Evolutionary conservation across 2,888 invertebrate species (phyloP), one percentile per base, ranked within the genome.

Genomic region (Galeopsomyia nigrocyanea): DNA sequence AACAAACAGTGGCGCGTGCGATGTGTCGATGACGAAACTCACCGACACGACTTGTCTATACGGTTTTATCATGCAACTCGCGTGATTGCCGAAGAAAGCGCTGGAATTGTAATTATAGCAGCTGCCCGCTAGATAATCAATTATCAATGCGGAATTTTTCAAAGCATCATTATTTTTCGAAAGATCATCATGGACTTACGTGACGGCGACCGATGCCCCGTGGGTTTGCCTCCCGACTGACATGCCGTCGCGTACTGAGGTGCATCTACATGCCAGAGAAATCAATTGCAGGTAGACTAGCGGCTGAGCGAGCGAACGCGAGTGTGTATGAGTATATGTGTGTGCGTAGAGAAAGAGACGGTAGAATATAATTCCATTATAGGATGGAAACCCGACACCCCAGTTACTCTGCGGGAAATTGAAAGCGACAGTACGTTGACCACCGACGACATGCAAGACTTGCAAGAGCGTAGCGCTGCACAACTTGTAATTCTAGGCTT

Each of bases 311-410:
- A 6, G 47, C 17, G 53, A 49, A 19, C 19, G 50, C 6, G 39
- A n/a, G 53, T 26, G 22, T 53, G 53, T 22, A 39, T 17, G 21
- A 65, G 62, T n/a, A n/a, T n/a, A n/a, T n/a, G n/a, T n/a, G n/a
- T n/a, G n/a, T n/a, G n/a, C n/a, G n/a, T n/a, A 19, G 51, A 55
- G 50, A 70, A 63, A 64, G 58, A 60, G 64, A 66, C 56, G 47
- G 66, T 67, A 75, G 77, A 78, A 79, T 79, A 77, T 85, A 84
- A 85, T 85, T 82, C 79, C 78, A 84, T 85, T 85, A 85, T 83
- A 80, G 81, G 84, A 83, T 84, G 82, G 68, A 81, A 85, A 84
- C 80, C 81, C 74, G 80, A 85, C 77, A 79, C 83, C 77, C 78
- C 79, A 49, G 47, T 14, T 14, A 19, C 17, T 10, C 16, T 49